Conservation (phyloP, 2,113 vertebrate species). For the Nyctereutes procyonoides region DNA sequence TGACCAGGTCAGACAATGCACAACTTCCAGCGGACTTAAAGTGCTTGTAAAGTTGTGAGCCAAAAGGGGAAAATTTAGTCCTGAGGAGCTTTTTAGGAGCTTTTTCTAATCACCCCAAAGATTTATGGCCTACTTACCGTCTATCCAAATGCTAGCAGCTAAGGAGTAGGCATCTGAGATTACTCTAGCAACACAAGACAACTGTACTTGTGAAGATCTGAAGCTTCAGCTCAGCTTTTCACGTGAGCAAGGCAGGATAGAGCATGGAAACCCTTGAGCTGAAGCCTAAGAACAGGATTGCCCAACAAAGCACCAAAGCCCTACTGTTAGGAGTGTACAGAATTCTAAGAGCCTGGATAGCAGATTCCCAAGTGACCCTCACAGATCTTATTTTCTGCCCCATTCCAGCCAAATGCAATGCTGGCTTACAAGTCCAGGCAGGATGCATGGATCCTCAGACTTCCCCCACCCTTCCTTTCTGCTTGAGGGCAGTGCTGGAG, state of each 20-base stretch:
- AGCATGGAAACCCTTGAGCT: no score
- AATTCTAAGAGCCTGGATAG: not conserved
- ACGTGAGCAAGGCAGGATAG: not conserved
- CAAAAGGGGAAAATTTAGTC: not conserved
- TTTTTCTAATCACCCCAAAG: not conserved
- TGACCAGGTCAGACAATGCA: not conserved
- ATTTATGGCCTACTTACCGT: not conserved
- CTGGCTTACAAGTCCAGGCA: accelerated
- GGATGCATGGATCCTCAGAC: not conserved
- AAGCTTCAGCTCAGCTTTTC: not conserved
- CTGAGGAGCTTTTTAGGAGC: not conserved
- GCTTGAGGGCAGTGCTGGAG: not conserved
- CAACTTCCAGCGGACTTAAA: not conserved
- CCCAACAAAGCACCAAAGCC: not conserved
- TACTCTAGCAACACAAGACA: constrained; percentile 1
- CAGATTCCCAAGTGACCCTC: not conserved
- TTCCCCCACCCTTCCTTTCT: not conserved
- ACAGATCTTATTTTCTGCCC: not conserved
- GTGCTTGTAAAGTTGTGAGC: not conserved
- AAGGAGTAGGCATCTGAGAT: not conserved
- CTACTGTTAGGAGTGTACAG: accelerated
- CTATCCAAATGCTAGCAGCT: not conserved
- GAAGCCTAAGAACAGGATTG: no score
- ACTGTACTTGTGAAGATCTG: no score
- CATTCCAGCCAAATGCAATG: not conserved